Percentiles rank a stretch among this genome's conserved stretches.
Conservation (phyloP, 2,888 invertebrate species). For the Cinara cedri region DNA sequence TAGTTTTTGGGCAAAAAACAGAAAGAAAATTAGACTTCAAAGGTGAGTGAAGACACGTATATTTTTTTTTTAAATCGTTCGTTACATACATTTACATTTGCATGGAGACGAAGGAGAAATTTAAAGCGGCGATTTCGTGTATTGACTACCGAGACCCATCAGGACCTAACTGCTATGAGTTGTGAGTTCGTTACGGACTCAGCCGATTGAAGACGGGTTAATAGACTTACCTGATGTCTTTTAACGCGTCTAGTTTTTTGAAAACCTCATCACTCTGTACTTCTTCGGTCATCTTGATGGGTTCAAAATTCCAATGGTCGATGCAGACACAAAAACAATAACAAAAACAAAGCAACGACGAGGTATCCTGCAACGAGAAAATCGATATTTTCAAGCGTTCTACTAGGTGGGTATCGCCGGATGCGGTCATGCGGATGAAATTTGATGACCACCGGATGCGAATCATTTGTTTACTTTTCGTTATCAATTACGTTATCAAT, state of each 20-base stretch:
- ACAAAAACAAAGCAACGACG: slow-evolving; percentile 25
- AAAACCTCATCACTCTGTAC: slow-evolving; percentile 48
- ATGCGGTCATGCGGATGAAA: neutral
- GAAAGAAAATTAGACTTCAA: too few relatives aligned
- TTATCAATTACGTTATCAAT: slow-evolving; percentile 1
- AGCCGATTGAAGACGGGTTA: neutral
- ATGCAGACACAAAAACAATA: slow-evolving; percentile 10
- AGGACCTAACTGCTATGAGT: neutral
- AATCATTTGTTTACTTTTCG: slow-evolving; percentile 33
- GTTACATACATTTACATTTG: too few relatives aligned
- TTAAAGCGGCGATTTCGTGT: too few relatives aligned
- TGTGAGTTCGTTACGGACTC: neutral
- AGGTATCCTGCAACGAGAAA: neutral
- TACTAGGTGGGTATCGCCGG: neutral
- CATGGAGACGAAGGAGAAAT: too few relatives aligned
- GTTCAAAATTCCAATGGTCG: neutral
- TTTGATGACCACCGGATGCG: slow-evolving; percentile 22
- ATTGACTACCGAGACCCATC: too few relatives aligned
- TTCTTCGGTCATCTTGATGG: slow-evolving; percentile 50
- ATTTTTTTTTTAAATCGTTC: too few relatives aligned
- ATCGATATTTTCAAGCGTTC: slow-evolving; percentile 39
- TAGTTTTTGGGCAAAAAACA: too few relatives aligned
- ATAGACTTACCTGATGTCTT: slow-evolving; percentile 79
- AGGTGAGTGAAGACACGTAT: too few relatives aligned
- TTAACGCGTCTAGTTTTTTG: slow-evolving; percentile 84